Percentiles rank a stretch among this genome's conserved stretches.
Conservation (phyloP, 2,888 invertebrate genomes). For the Pelosia muscerda region DNA sequence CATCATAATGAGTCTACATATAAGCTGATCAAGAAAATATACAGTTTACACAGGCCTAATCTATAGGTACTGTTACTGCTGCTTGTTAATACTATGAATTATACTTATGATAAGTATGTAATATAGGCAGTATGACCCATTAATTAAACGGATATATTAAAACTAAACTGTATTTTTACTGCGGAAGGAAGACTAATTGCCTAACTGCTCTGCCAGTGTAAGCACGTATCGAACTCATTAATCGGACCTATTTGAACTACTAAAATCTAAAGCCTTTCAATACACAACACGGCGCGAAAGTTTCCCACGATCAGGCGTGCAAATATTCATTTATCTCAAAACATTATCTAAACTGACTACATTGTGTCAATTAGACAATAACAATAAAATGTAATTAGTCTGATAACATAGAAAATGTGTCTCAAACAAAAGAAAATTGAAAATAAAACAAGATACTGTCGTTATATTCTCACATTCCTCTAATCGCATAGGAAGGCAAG, state of each 20-base stretch:
- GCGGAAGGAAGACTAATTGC: constrained; percentile 46
- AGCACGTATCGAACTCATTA: constrained; percentile 50
- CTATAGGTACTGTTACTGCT: too few species aligned
- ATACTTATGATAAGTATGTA: too few species aligned
- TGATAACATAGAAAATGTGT: constrained; percentile 31
- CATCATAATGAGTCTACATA: too few species aligned
- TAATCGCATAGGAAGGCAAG: not conserved
- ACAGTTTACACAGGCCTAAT: too few species aligned
- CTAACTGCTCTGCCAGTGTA: constrained; percentile 40
- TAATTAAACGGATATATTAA: too few species aligned
- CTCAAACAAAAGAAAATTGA: constrained; percentile 19
- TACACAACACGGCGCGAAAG: constrained; percentile 60
- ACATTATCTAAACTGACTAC: constrained; percentile 50
- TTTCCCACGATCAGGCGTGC: constrained; percentile 61
- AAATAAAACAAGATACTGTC: constrained; percentile 4
- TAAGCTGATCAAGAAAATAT: too few species aligned
- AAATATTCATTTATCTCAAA: constrained; percentile 55
- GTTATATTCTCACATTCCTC: constrained; percentile 11
- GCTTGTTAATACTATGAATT: too few species aligned
- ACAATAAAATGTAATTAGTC: constrained; percentile 36
- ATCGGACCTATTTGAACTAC: constrained; percentile 47
- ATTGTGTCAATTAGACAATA: constrained; percentile 29
- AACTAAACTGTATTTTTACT: not conserved
- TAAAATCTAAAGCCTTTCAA: constrained; percentile 50
- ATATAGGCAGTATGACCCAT: too few species aligned